These are phyloP conservation scores for Onychorhynchus coronatus DNA, from an alignment of 2,113 vertebrate species.

Conservation along the genomic window DNA sequence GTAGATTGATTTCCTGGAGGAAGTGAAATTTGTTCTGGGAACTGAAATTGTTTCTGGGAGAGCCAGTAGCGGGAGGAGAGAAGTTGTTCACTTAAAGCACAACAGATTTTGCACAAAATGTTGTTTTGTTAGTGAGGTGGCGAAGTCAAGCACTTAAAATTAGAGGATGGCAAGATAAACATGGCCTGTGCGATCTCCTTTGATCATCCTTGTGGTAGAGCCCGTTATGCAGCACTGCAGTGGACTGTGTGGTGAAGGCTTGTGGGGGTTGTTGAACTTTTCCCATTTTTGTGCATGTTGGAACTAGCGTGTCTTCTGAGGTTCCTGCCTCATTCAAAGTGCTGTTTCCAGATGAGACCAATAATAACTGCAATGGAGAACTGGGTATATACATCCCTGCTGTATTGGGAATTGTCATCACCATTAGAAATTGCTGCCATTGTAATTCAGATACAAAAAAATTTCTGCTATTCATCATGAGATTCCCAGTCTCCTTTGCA, in stretches of 20 bases:
- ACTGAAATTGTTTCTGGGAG: neutral
- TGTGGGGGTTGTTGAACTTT: neutral
- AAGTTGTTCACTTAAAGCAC: neutral
- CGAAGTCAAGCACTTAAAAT: neutral
- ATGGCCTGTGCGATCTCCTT: neutral
- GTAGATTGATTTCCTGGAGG: neutral
- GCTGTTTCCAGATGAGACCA: neutral
- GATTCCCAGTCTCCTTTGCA: neutral
- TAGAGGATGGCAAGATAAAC: neutral
- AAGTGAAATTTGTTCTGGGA: neutral
- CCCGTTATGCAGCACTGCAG: neutral
- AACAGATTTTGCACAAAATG: neutral
- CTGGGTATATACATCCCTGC: neutral
- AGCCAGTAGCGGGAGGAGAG: neutral
- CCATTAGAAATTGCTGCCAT: neutral
- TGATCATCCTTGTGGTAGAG: neutral
- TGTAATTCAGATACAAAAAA: neutral
- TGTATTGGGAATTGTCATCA: neutral
- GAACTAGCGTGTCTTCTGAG: neutral
- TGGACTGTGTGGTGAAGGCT: neutral
- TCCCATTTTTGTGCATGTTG: neutral
- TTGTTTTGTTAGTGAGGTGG: neutral
- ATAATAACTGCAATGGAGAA: neutral
- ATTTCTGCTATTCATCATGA: neutral
- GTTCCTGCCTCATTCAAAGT: neutral